A percentile compares a stretch with the other conserved stretches of the same genome.
phyloP scores from a whole-genome alignment of 2,797 vertebrate genomes.

The Diplodus sargus region DNA sequence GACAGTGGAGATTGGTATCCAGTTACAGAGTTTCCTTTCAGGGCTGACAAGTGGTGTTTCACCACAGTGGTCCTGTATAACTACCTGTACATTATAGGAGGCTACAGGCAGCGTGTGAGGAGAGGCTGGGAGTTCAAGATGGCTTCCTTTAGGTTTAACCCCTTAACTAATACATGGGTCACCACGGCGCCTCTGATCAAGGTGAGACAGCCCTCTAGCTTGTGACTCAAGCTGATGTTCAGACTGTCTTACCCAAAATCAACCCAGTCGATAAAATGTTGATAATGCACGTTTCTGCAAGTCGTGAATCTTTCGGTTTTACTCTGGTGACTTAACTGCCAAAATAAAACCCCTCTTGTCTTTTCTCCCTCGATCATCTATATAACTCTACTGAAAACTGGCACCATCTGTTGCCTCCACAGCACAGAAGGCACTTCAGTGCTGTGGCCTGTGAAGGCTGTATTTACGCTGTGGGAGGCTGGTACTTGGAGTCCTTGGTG shows the following conservation, averaged over 20 bases:
- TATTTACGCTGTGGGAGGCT: conserved; percentile 87
- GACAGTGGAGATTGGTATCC: conserved; percentile 73
- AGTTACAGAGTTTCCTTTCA: conserved; percentile 82
- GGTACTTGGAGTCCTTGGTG: conserved; percentile 87
- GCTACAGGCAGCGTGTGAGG: conserved; percentile 78
- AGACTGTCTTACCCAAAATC: neutral
- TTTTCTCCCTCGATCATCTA: neutral
- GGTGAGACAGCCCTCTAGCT: conserved; percentile 63
- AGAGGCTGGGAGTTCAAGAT: conserved; percentile 86
- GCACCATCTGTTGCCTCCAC: conserved; percentile 46
- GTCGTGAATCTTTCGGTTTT: no score
- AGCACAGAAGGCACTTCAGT: conserved; percentile 88
- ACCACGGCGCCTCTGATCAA: conserved; percentile 82
- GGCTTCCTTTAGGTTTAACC: conserved; percentile 87
- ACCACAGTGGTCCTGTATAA: conserved; percentile 85
- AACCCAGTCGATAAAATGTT: no score
- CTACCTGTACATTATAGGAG: conserved; percentile 87
- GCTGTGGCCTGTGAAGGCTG: conserved; percentile 81
- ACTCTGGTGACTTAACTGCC: no score
- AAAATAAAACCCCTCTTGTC: neutral
- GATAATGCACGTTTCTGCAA: no score
- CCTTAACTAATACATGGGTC: conserved; percentile 78
- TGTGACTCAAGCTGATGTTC: neutral
- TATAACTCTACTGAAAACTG: conserved; percentile 28
- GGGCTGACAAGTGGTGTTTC: conserved; percentile 88